Evolutionary conservation across 2,113 vertebrate genomes (phyloP).

Genomic region (Trematomus loennbergii): DNA sequence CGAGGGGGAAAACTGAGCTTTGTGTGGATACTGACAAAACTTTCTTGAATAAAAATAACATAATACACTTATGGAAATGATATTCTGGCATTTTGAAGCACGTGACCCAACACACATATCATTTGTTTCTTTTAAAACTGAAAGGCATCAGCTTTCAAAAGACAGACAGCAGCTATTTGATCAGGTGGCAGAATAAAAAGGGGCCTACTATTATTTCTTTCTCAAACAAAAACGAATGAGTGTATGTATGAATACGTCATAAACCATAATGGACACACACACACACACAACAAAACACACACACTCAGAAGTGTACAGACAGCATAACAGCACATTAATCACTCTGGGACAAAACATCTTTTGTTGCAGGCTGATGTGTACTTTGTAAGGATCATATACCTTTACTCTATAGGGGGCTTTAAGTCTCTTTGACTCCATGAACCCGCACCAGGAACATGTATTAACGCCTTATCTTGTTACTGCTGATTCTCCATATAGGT

Average conservation of each 20-base stretch:
- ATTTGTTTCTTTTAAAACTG: not conserved
- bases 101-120: not conserved
- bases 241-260: constrained; percentile 14
- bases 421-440: too few relatives aligned
- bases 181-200: constrained; percentile 69
- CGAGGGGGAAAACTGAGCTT: too few relatives aligned
- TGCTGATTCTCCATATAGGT: too few relatives aligned
- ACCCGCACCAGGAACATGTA: not conserved
- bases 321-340: constrained; percentile 57
- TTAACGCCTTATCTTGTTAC: not conserved
- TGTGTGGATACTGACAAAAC: too few relatives aligned
- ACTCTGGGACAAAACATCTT: constrained; percentile 43
- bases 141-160: not conserved
- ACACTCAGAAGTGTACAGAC: constrained; percentile 4
- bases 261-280: constrained; percentile 28
- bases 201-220: constrained; percentile 17
- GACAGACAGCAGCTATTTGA: constrained; percentile 58
- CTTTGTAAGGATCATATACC: not conserved
- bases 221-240: not conserved
- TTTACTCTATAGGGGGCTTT: too few relatives aligned
- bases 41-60: not conserved
- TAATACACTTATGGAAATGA: not conserved
- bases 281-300: constrained; percentile 49
- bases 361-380: constrained; percentile 10
- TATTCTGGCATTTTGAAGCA: not conserved